Percentiles rank a stretch among this genome's conserved stretches.
Evolutionary conservation across 1,140 invertebrate genomes (phyloP).

Genomic region (Euura lappo): DNA sequence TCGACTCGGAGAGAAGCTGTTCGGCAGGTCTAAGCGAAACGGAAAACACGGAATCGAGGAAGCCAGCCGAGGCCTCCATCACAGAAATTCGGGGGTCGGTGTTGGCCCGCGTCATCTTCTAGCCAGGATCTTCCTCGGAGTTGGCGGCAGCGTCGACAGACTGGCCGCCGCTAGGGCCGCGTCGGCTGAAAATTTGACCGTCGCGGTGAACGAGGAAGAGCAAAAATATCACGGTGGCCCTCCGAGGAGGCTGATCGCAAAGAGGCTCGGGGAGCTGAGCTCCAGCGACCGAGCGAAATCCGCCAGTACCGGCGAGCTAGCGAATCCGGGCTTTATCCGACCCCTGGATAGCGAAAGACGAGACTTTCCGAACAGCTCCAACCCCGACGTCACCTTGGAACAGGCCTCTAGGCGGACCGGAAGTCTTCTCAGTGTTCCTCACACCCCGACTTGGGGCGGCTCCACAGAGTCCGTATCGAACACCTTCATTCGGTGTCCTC

Average conservation of each 20-base stretch:
- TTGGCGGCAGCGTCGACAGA: neutral
- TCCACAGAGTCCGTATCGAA: conserved; percentile 48
- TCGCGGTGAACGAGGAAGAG: conserved; percentile 16
- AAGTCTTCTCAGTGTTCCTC: conserved; percentile 32
- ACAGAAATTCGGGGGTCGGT: conserved; percentile 9
- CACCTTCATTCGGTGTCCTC: conserved; percentile 42
- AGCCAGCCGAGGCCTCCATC: neutral
- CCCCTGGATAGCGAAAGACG: neutral
- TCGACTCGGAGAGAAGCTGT: conserved; percentile 47
- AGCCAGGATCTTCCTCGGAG: neutral
- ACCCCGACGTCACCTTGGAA: neutral
- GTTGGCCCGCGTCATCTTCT: neutral
- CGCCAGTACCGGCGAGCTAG: conserved; percentile 53
- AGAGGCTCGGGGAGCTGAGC: conserved; percentile 24
- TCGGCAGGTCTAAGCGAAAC: conserved; percentile 32
- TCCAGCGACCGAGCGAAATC: conserved; percentile 46
- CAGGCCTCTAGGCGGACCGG: neutral
- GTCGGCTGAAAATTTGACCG: conserved; percentile 51
- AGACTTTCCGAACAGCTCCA: neutral
- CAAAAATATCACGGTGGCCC: neutral
- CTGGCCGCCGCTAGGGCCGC: conserved; percentile 35
- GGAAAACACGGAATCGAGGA: conserved; percentile 19
- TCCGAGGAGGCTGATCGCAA: conserved; percentile 13
- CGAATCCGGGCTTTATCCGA: conserved; percentile 9
- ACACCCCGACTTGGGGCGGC: conserved; percentile 46